These are phyloP conservation scores for Verasper variegatus DNA, from an alignment of 2,113 vertebrate genomes.

Conservation along the genomic window DNA sequence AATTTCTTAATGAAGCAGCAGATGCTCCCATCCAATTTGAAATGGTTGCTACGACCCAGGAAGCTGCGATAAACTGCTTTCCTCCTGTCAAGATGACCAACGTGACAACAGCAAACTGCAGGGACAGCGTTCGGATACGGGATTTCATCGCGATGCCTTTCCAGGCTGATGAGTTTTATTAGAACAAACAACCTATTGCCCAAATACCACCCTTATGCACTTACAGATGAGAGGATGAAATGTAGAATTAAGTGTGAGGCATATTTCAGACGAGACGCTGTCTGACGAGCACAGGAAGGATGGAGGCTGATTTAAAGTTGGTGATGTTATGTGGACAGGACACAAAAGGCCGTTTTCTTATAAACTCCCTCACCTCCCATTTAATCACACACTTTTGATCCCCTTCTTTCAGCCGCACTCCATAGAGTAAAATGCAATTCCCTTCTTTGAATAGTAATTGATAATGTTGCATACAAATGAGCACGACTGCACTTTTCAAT, in stretches of 20 bases:
- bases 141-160: constrained; percentile 13
- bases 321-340: background rate
- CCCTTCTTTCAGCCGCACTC: background rate
- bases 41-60: constrained; percentile 21
- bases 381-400: background rate
- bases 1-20: constrained; percentile 61
- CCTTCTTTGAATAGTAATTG: background rate
- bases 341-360: background rate
- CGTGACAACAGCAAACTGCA: constrained; percentile 22
- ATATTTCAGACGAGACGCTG: background rate
- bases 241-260: background rate
- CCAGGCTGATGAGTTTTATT: constrained; percentile 27
- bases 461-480: constrained; percentile 21
- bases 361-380: background rate
- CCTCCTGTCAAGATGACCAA: constrained; percentile 41
- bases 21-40: constrained; percentile 55
- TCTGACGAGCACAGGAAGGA: background rate
- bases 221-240: constrained; percentile 9
- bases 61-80: constrained; percentile 30
- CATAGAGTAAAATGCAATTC: background rate
- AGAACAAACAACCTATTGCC: constrained; percentile 5
- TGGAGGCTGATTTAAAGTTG: background rate
- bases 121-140: constrained; percentile 13
- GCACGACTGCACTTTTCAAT: background rate
- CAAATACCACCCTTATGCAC: background rate